Evolutionary conservation across 2,113 vertebrate species (phyloP).

Genomic region (Corythaixoides concolor): DNA sequence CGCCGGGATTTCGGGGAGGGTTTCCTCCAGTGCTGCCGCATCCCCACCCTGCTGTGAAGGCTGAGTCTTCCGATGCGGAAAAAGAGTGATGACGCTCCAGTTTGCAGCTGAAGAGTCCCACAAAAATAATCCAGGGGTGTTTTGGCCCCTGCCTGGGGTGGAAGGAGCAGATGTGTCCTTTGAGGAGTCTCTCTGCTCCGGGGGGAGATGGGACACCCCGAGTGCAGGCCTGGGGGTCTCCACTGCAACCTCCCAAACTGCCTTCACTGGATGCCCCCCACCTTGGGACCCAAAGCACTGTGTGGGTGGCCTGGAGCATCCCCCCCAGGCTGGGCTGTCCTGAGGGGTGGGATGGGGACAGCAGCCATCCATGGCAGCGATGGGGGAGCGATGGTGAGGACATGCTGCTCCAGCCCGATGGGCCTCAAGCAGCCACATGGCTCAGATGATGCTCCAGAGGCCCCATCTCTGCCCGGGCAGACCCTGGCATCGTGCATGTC

Average conservation of each 20-base stretch:
- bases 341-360: neutral
- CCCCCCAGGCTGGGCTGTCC: neutral
- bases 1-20: neutral
- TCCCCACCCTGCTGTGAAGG: neutral
- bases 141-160: neutral
- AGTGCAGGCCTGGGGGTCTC: neutral
- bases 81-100: neutral
- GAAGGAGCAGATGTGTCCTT: neutral
- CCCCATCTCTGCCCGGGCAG: neutral
- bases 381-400: neutral
- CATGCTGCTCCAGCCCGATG: neutral
- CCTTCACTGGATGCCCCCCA: neutral
- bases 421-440: rapidly evolving
- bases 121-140: neutral
- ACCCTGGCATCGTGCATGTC: rapidly evolving
- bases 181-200: neutral
- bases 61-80: rapidly evolving
- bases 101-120: neutral
- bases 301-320: neutral
- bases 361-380: rapidly evolving
- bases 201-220: rapidly evolving
- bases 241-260: neutral
- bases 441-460: neutral
- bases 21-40: rapidly evolving
- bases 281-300: rapidly evolving